Percentiles rank a stretch among this genome's conserved stretches.
Conservation (phyloP, 2,113 vertebrate species). For the Carassius auratus region DNA sequence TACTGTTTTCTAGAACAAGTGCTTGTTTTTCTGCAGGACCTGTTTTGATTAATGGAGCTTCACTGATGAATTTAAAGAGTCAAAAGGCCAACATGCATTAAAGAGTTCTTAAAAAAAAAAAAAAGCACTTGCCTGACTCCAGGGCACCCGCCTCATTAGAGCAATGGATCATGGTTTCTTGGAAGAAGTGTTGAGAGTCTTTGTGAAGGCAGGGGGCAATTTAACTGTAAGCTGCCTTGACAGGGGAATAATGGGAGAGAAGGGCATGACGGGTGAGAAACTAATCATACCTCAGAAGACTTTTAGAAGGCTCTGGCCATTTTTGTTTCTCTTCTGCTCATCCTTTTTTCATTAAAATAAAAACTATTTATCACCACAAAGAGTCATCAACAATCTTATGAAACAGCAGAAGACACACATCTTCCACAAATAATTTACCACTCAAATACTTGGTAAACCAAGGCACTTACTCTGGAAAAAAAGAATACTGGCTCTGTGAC, state of each 20-base stretch:
- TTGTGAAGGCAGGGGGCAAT: constrained; percentile 31
- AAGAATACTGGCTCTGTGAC: not conserved
- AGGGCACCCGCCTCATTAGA: constrained; percentile 68
- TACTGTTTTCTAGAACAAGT: not conserved
- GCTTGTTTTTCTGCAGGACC: not conserved
- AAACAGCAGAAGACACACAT: not conserved
- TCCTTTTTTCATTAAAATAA: not conserved
- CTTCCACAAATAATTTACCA: not conserved
- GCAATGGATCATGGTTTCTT: constrained; percentile 59
- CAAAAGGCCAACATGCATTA: constrained; percentile 67
- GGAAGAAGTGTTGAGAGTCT: constrained; percentile 48
- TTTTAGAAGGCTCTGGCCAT: constrained; percentile 24
- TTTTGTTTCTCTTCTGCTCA: not conserved
- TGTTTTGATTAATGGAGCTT: constrained; percentile 67
- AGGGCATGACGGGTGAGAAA: constrained; percentile 47
- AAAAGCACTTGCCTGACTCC: constrained; percentile 62
- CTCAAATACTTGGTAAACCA: not conserved
- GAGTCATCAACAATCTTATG: not conserved
- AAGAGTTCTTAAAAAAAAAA: constrained; percentile 55
- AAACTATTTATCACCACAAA: not conserved
- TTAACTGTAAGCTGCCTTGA: constrained; percentile 65
- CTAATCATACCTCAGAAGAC: constrained; percentile 57
- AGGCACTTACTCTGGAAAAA: not conserved
- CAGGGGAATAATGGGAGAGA: constrained; percentile 63
- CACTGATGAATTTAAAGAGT: constrained; percentile 71